These are phyloP conservation scores for Myzus persicae DNA, from an alignment of 1,140 invertebrate species.

Conservation along the genomic window DNA sequence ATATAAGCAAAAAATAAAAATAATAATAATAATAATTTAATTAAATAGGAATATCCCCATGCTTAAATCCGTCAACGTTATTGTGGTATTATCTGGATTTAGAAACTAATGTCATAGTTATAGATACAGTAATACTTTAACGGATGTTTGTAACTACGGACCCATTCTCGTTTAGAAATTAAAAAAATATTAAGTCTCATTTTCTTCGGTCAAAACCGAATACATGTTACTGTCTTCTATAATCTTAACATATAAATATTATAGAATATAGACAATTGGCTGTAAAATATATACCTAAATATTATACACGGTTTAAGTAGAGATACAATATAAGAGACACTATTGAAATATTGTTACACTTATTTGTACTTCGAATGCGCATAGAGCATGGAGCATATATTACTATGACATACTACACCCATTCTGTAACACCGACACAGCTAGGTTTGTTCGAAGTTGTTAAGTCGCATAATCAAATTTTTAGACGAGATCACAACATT, in stretches of 20 bases:
- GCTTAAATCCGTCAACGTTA: not conserved
- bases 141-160: no score
- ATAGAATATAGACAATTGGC: no score
- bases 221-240: no score
- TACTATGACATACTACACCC: not conserved
- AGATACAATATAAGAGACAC: no score
- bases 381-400: no score
- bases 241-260: no score
- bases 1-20: not conserved
- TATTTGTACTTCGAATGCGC: no score
- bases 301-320: no score
- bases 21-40: not conserved
- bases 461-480: not conserved
- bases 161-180: not conserved
- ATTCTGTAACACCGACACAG: not conserved
- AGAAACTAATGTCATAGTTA: not conserved
- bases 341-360: no score
- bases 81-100: not conserved
- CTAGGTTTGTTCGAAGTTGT: not conserved
- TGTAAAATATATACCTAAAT: no score
- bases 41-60: not conserved
- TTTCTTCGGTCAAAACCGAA: no score
- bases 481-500: not conserved
- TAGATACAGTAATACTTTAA: not conserved
- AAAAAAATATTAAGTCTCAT: not conserved